Evolutionary conservation across 2,797 vertebrate species (phyloP).

Genomic region (Alcedo atthis): DNA sequence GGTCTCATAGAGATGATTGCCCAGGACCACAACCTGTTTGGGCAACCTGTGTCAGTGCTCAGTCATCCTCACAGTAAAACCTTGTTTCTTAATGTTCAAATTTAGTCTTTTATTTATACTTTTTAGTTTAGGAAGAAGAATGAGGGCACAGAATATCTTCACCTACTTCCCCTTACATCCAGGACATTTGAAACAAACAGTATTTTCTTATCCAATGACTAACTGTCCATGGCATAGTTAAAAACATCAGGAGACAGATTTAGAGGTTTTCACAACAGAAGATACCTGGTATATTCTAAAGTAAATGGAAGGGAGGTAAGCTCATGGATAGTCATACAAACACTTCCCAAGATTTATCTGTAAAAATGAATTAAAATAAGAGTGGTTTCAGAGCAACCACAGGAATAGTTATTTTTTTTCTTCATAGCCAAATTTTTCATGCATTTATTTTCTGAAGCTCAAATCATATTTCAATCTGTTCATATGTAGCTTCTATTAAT

Average conservation of each 20-base stretch:
- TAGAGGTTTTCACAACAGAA: background rate
- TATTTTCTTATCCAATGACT: background rate
- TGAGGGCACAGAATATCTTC: background rate
- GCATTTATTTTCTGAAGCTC: background rate
- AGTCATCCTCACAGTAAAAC: too few relatives aligned
- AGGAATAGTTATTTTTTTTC: background rate
- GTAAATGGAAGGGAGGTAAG: background rate
- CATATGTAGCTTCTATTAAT: background rate
- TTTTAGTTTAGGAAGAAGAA: background rate
- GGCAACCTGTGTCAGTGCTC: too few relatives aligned
- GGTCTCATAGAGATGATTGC: too few relatives aligned
- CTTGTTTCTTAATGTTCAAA: too few relatives aligned
- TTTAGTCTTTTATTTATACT: too few relatives aligned
- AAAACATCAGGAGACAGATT: background rate
- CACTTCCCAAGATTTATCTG: background rate
- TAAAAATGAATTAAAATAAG: background rate
- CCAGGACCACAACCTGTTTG: too few relatives aligned
- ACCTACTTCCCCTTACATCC: background rate
- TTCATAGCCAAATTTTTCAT: background rate
- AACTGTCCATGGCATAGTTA: background rate
- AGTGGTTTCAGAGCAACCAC: background rate
- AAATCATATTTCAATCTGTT: background rate
- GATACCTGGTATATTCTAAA: background rate
- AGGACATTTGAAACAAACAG: background rate
- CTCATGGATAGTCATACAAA: background rate